Conservation (phyloP, 2,797 vertebrate genomes). For the Rhincodon typus region DNA sequence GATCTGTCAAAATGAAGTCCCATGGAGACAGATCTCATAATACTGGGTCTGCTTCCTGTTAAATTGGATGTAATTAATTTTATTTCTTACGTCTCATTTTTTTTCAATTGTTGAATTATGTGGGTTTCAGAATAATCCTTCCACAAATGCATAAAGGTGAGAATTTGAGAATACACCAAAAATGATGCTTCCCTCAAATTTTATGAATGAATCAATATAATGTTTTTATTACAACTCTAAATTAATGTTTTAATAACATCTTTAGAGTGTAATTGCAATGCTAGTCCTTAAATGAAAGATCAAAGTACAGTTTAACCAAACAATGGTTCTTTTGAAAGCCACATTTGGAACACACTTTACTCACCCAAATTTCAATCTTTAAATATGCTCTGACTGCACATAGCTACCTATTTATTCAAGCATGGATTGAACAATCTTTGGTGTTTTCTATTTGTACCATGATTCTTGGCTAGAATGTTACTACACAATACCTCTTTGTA, state of each 20-base stretch:
- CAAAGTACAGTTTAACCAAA: neutral
- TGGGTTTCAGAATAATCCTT: neutral
- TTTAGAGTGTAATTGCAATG: neutral
- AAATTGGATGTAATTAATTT: neutral
- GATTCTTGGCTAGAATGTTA: neutral
- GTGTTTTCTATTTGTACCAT: neutral
- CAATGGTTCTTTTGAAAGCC: neutral
- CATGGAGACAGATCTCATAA: neutral
- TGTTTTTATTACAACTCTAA: neutral
- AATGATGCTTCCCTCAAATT: neutral
- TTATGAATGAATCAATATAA: neutral
- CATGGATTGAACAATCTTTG: neutral
- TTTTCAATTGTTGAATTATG: neutral
- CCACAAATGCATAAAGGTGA: neutral
- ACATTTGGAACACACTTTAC: neutral
- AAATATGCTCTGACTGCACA: neutral
- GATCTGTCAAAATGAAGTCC: neutral
- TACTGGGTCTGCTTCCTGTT: neutral
- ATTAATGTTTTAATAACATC: neutral
- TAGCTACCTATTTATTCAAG: neutral
- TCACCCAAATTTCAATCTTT: neutral
- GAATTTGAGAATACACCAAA: neutral
- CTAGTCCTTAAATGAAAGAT: neutral
- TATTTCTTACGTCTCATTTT: neutral
- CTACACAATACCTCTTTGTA: neutral